phyloP scores from a whole-genome alignment of 30 jellyfish, hydroid and myxozoan genomes.

The Morbakka virulenta region DNA sequence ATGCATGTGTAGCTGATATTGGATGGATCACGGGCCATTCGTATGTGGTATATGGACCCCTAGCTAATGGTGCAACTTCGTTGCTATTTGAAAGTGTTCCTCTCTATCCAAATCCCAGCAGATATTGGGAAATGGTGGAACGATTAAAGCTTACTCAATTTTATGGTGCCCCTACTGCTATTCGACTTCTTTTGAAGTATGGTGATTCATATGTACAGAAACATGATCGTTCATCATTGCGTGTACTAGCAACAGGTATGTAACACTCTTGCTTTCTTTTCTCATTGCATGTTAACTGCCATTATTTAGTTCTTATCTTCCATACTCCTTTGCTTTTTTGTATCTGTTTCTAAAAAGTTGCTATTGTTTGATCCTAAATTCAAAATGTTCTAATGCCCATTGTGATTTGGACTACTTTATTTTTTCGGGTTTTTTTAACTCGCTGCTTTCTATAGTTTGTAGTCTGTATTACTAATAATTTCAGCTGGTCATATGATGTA shows the following conservation, averaged over 20 bases:
- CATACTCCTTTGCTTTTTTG: no score
- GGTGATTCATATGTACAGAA: slow-evolving; percentile 84
- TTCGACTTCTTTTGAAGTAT: slow-evolving; percentile 71
- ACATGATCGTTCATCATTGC: slow-evolving; percentile 76
- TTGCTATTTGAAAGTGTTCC: slow-evolving; percentile 97
- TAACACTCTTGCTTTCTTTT: background rate
- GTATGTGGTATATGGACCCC: slow-evolving; percentile 97
- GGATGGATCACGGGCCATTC: slow-evolving; percentile 99
- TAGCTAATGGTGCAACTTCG: slow-evolving; percentile 91
- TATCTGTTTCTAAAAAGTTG: no score
- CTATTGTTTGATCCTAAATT: no score
- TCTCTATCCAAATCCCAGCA: slow-evolving; percentile 93
- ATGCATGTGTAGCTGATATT: slow-evolving; percentile 97
- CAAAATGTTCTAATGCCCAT: no score
- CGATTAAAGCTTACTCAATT: slow-evolving; percentile 77
- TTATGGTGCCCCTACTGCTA: slow-evolving; percentile 99
- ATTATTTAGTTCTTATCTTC: no score
- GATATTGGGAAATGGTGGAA: slow-evolving; percentile 98
- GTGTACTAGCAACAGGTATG: slow-evolving; percentile 90
- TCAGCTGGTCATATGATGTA: no score
- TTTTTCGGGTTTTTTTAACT: no score
- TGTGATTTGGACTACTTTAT: no score
- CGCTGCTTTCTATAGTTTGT: no score
- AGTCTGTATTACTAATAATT: no score
- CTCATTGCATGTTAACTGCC: background rate